Conservation (phyloP, 2,888 invertebrate genomes). For the Euphydryas editha region DNA sequence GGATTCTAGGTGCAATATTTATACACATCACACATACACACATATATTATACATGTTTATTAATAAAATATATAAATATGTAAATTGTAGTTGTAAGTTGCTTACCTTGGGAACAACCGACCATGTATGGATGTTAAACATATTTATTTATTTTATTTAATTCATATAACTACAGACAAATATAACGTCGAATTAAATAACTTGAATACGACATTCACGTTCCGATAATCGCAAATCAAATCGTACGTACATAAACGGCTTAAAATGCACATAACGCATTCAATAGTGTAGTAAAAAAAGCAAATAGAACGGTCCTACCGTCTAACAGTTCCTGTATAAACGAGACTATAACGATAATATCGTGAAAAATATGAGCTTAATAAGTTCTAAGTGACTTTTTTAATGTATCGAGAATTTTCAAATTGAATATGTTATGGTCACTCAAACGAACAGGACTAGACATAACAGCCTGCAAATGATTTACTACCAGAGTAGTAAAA, state of each 20-base stretch:
- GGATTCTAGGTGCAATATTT: no score
- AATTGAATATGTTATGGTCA: neutral
- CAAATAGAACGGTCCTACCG: slow-evolving; percentile 27
- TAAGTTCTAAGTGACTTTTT: neutral
- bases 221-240: neutral
- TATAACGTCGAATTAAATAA: neutral
- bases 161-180: neutral
- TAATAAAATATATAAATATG: no score
- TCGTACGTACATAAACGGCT: neutral
- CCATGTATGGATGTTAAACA: no score
- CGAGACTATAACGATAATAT: neutral
- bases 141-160: no score
- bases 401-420: neutral
- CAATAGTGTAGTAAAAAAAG: slow-evolving; percentile 25
- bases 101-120: no score
- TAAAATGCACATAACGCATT: slow-evolving; percentile 16
- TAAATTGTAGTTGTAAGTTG: no score
- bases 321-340: slow-evolving; percentile 17
- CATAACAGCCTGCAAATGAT: no score
- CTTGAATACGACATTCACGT: neutral
- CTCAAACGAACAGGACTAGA: neutral
- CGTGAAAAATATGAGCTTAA: slow-evolving; percentile 11
- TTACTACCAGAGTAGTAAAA: no score
- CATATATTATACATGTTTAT: no score
- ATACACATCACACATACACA: no score